These are phyloP conservation scores for Tribolium castaneum DNA, from an alignment of 1,140 invertebrate genomes.

Conservation along the genomic window DNA sequence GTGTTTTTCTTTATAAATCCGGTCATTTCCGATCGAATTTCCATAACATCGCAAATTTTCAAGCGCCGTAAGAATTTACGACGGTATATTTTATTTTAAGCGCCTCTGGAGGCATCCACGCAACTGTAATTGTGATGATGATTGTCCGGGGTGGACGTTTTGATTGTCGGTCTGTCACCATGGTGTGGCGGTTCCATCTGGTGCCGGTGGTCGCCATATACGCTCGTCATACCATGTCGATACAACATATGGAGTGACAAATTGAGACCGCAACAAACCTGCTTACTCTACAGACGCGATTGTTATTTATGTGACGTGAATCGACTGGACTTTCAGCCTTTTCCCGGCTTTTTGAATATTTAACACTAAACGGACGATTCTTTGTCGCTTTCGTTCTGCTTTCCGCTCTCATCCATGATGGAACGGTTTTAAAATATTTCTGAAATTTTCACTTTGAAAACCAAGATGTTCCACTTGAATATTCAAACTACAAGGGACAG, in stretches of 20 bases:
- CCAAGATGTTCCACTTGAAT: slow-evolving; percentile 15
- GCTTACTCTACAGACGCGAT: slow-evolving; percentile 4
- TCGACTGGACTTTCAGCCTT: not conserved
- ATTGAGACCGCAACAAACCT: slow-evolving; percentile 41
- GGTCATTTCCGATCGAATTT: slow-evolving; percentile 20
- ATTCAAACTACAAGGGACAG: slow-evolving; percentile 25
- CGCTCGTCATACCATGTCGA: slow-evolving; percentile 49
- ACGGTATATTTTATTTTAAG: not conserved
- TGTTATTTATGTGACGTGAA: slow-evolving; percentile 9
- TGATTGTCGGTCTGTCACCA: slow-evolving; percentile 23
- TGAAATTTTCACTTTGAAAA: slow-evolving; percentile 13
- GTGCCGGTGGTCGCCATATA: slow-evolving; percentile 14
- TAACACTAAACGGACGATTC: not conserved
- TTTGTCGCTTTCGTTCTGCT: not conserved
- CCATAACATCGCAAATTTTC: slow-evolving; percentile 48
- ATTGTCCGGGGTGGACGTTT: slow-evolving; percentile 15
- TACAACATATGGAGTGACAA: slow-evolving; percentile 49
- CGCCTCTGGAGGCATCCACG: not conserved
- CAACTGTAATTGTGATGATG: slow-evolving; percentile 13
- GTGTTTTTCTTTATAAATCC: slow-evolving; percentile 41
- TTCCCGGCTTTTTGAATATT: not conserved
- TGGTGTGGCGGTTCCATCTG: slow-evolving; percentile 15
- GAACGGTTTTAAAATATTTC: slow-evolving; percentile 15
- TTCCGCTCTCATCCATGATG: slow-evolving; percentile 16
- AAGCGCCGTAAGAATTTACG: slow-evolving; percentile 40